These are phyloP conservation scores for Antennarius striatus DNA, from an alignment of 2,113 vertebrate genomes.

Conservation along the genomic window DNA sequence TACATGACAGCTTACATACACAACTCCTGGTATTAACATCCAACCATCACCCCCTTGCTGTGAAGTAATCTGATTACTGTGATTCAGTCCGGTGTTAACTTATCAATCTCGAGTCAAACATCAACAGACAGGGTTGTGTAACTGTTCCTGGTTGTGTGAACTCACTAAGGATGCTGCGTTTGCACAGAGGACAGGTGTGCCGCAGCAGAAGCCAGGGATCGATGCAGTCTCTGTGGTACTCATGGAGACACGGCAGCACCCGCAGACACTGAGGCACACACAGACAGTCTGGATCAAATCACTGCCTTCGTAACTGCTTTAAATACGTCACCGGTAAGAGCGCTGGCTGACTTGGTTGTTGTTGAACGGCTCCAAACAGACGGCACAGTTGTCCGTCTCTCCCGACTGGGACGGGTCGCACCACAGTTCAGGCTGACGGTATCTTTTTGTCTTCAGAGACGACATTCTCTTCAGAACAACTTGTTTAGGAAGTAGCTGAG, in stretches of 20 bases:
- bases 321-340: neutral
- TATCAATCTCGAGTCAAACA: neutral
- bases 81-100: neutral
- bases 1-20: too few relatives aligned
- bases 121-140: neutral
- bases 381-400: conserved; percentile 86
- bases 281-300: neutral
- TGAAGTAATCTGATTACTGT: too few relatives aligned
- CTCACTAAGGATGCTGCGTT: conserved; percentile 90
- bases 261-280: conserved; percentile 83
- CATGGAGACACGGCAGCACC: conserved; percentile 91
- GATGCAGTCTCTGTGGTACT: conserved; percentile 94
- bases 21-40: too few relatives aligned
- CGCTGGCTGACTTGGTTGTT: conserved; percentile 84
- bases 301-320: neutral
- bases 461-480: conserved; percentile 82
- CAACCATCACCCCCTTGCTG: too few relatives aligned
- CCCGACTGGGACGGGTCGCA: conserved; percentile 62
- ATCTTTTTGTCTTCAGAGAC: conserved; percentile 85
- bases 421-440: conserved; percentile 75
- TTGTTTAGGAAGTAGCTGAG: conserved; percentile 85
- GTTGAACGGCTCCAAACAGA: conserved; percentile 91
- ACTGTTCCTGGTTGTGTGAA: neutral
- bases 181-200: conserved; percentile 95
- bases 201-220: conserved; percentile 94